phyloP scores from a whole-genome alignment of 2,113 vertebrate species.

The Cyprinus carpio region DNA sequence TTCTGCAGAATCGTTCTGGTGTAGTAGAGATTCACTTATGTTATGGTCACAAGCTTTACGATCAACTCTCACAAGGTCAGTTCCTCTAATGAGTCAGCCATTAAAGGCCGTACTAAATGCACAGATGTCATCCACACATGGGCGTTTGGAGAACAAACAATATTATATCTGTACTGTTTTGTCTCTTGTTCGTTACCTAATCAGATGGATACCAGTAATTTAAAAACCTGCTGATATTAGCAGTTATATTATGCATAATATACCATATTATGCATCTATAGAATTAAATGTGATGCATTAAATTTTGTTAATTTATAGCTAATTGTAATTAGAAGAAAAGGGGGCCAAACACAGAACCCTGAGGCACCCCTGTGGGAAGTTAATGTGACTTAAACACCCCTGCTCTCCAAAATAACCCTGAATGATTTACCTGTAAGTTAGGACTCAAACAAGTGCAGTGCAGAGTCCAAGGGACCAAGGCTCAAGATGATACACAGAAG shows the following conservation, averaged over 20 bases:
- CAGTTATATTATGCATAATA: not conserved
- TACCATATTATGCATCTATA: too few species aligned
- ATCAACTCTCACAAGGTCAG: conserved; percentile 37
- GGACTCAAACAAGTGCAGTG: not conserved
- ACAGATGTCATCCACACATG: conserved; percentile 8
- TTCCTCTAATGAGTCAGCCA: conserved; percentile 48
- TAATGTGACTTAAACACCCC: not conserved
- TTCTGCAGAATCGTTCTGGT: not conserved
- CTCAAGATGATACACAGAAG: not conserved
- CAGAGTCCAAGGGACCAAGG: not conserved
- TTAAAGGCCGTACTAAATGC: not conserved
- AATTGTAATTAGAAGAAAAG: not conserved
- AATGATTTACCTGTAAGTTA: not conserved
- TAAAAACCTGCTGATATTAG: not conserved
- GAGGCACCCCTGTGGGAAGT: not conserved
- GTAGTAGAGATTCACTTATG: not conserved
- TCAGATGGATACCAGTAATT: not conserved
- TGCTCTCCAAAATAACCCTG: not conserved
- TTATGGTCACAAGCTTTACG: not conserved
- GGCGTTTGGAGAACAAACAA: not conserved
- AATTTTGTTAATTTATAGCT: too few species aligned
- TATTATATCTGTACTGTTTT: too few species aligned
- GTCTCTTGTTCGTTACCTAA: too few species aligned
- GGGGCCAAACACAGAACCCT: not conserved
- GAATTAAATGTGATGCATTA: too few species aligned